Base-by-base conservation (phyloP, 2,797 vertebrate genomes). In the Rhincodon typus region DNA sequence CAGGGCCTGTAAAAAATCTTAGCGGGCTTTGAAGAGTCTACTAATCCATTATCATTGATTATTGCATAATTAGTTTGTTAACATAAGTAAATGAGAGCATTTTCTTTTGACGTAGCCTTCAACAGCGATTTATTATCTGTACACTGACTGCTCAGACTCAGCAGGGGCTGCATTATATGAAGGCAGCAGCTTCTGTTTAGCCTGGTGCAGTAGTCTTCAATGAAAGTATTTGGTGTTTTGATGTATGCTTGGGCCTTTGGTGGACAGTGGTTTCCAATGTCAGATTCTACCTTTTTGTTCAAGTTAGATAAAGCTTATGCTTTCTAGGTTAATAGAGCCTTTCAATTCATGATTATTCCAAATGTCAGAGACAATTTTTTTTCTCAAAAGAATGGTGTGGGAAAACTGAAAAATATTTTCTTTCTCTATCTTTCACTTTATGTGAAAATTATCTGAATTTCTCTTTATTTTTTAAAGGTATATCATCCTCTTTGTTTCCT, bases 391-490 rank as follows among this genome's bases (percentile, higher is more conserved):
- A 69, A 69, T 67, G 19, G 25, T 93, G n/a, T 42, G 21, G 90
- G 57, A n/a, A 69, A 7, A 91, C 27, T 62, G 53, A 90, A 84
- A 87, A 90, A 62, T 90, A 62, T n/a, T n/a, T 91, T 93, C 66
- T 93, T 93, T 69, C 66, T 93, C 90, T 62, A 69, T 91, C 90
- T 93, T 93, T 93, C 66, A 69, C 7, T 93, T 69, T 67, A n/a
- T 66, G 69, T 93, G 90, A 69, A 67, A 66, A 93, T 25, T 25
- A 93, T 69, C n/a, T 66, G 67, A 93, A 93, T 93, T 93, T 93
- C n/a, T 93, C n/a, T 93, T 93, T 93, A 93, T 93, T 93, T 93
- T 91, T 93, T 93, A 93, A 93, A 69, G 90, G 90, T 69, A 21
- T 93, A 67, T 93, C 62, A 27, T 69, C 90, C 90, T 93, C 90